Evolutionary conservation across 2,113 vertebrate genomes (phyloP).

Genomic region (Bubo blakistoni): DNA sequence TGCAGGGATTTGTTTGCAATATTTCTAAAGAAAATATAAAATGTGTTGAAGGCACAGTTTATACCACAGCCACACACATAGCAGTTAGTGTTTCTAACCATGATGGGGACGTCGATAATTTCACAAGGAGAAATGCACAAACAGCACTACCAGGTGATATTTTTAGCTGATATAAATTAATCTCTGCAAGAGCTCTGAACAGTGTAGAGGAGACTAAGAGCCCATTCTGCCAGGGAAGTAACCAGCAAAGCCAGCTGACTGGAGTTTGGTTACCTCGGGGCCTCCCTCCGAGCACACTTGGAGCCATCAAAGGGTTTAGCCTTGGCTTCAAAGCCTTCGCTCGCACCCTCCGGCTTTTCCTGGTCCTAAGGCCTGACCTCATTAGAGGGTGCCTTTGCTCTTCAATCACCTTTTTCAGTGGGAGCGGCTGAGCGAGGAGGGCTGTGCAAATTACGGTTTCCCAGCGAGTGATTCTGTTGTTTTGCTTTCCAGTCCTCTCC

Average conservation of each 20-base stretch:
- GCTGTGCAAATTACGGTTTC: neutral
- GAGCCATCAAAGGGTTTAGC: neutral
- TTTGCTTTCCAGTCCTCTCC: conserved; percentile 10
- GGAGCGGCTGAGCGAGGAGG: neutral
- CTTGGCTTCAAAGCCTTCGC: neutral
- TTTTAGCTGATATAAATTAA: neutral
- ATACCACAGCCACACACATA: neutral
- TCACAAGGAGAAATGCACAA: neutral
- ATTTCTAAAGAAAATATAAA: neutral
- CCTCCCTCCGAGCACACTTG: neutral
- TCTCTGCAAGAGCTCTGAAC: neutral
- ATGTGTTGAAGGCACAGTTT: neutral
- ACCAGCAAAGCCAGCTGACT: neutral
- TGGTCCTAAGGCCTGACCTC: neutral
- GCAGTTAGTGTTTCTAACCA: neutral
- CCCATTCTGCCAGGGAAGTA: neutral
- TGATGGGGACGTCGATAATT: neutral
- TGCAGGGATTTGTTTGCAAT: neutral
- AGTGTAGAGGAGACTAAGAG: accelerated
- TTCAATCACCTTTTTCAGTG: neutral
- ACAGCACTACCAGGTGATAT: neutral
- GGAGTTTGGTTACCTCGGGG: neutral
- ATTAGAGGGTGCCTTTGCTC: neutral
- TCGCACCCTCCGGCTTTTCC: neutral
- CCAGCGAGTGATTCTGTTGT: conserved; percentile 33